These are phyloP conservation scores for Drosophila pseudoobscura DNA, from an alignment of 1,140 invertebrate genomes.

Conservation along the genomic window DNA sequence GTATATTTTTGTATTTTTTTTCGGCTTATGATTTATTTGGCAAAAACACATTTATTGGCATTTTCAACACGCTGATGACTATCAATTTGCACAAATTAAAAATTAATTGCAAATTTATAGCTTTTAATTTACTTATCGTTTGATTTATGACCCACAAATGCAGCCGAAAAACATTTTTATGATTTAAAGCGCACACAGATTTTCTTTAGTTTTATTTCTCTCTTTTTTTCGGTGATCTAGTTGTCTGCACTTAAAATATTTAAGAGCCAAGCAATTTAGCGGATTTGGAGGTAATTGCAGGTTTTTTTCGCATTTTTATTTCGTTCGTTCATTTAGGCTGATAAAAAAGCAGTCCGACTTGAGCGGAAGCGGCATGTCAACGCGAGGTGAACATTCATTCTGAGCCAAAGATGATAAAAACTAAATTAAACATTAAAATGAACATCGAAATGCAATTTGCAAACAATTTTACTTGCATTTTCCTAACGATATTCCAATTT, in stretches of 20 bases:
- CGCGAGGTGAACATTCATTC: constrained; percentile 25
- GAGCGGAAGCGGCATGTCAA: constrained; percentile 62
- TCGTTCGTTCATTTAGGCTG: constrained; percentile 15
- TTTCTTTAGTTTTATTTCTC: constrained; percentile 21
- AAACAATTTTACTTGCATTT: constrained; percentile 44
- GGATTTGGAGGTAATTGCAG: constrained; percentile 50
- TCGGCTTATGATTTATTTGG: constrained; percentile 60
- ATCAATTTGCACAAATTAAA: constrained; percentile 81
- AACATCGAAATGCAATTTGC: constrained; percentile 31
- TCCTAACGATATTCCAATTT: constrained; percentile 71
- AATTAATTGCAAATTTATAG: constrained; percentile 82
- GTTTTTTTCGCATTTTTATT: constrained; percentile 34
- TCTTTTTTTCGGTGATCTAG: constrained; percentile 29
- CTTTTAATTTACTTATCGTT: constrained; percentile 79
- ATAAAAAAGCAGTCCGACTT: constrained; percentile 57
- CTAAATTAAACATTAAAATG: constrained; percentile 27
- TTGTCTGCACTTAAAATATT: constrained; percentile 66
- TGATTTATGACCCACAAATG: constrained; percentile 66
- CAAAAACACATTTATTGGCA: constrained; percentile 57
- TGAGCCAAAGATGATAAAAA: constrained; percentile 22
- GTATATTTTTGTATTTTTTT: constrained; percentile 8
- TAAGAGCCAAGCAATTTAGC: constrained; percentile 51
- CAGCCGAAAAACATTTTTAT: constrained; percentile 39
- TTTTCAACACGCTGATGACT: constrained; percentile 64
- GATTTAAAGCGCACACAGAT: constrained; percentile 50